phyloP scores from a whole-genome alignment of 2,888 invertebrate species.

The Eilema depressum region DNA sequence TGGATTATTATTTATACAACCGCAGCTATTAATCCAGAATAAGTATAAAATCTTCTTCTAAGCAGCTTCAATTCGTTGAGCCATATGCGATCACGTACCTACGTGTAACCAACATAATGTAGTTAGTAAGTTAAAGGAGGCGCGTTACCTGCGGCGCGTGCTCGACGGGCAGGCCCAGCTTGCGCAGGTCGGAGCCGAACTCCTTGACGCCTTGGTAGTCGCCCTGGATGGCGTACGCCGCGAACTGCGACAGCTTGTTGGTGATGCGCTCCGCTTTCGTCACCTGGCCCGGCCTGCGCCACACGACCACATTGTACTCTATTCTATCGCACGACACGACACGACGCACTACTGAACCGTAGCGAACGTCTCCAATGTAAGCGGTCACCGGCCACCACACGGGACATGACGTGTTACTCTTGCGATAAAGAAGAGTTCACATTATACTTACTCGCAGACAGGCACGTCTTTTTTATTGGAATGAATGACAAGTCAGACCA shows the following conservation, averaged over 20 bases:
- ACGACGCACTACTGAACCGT: no score
- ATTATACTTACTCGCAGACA: no score
- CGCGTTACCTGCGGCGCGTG: constrained; percentile 95
- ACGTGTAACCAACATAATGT: neutral
- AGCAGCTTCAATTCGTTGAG: no score
- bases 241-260: constrained; percentile 96
- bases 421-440: no score
- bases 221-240: constrained; percentile 97
- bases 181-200: constrained; percentile 96
- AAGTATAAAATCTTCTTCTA: no score
- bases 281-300: constrained; percentile 94
- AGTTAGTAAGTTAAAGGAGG: no score
- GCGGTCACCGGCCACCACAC: no score
- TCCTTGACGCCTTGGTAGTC: constrained; percentile 97
- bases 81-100: no score
- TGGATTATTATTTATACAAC: neutral
- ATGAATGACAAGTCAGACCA: no score
- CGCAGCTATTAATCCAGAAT: neutral
- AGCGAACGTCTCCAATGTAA: no score
- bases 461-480: no score
- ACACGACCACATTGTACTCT: neutral
- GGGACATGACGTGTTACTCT: no score
- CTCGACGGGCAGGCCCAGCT: constrained; percentile 97
- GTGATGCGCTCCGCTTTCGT: constrained; percentile 97
- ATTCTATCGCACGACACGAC: neutral